A percentile compares a stretch with the other conserved stretches of the same genome.
Conservation (phyloP, 2,888 invertebrate genomes). For the Geophilus truncorum region DNA sequence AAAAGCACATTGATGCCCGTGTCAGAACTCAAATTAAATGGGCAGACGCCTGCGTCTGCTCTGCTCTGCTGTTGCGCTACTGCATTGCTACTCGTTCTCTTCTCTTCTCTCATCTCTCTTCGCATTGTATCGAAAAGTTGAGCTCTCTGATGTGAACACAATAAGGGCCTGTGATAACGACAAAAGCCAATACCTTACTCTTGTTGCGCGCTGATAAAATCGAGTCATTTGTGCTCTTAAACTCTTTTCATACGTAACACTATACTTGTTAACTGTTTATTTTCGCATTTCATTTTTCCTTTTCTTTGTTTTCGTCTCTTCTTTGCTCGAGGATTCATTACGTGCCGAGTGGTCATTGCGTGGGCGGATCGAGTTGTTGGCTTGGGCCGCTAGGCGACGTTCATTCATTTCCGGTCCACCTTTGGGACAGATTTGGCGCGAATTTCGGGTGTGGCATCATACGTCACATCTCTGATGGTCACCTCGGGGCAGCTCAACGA, state of each 20-base stretch:
- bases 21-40: neutral
- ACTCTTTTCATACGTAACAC: neutral
- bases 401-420: conserved; percentile 19
- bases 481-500: conserved; percentile 13
- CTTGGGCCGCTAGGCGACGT: neutral
- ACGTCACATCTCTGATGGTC: conserved; percentile 19
- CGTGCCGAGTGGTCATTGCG: neutral
- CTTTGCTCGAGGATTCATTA: neutral
- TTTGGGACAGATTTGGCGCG: conserved; percentile 29
- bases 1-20: neutral
- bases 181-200: neutral
- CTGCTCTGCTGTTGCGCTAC: neutral
- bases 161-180: neutral
- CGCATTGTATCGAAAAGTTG: neutral
- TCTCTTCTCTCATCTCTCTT: neutral
- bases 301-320: neutral
- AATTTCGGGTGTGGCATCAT: conserved; percentile 18
- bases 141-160: neutral
- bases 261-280: neutral
- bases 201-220: neutral
- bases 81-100: neutral
- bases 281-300: neutral
- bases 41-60: neutral
- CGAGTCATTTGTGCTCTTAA: neutral
- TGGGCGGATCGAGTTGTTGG: neutral